Percentiles rank a stretch among this genome's conserved stretches.
Evolutionary conservation across 2,797 vertebrate species (phyloP).

Genomic region (Hippopotamyrus pictus): DNA sequence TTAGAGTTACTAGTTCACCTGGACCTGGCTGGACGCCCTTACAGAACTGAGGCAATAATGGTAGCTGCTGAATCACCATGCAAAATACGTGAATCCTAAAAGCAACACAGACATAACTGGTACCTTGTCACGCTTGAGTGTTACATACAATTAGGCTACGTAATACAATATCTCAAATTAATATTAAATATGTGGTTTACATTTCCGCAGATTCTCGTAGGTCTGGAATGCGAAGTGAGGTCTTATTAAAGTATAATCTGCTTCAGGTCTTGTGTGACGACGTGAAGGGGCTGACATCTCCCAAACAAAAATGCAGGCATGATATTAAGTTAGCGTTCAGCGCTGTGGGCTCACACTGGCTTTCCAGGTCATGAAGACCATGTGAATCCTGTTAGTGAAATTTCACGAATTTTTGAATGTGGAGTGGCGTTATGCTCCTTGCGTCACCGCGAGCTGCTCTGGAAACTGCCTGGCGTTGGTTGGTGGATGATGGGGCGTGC

Average conservation of each 20-base stretch:
- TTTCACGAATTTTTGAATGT: conserved; percentile 53
- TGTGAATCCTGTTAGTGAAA: conserved; percentile 63
- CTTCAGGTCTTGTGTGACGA: background rate
- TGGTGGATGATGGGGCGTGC: background rate
- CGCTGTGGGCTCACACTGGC: background rate
- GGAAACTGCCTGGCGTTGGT: conserved; percentile 8
- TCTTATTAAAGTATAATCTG: background rate
- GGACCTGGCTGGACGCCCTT: background rate
- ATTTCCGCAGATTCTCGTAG: background rate
- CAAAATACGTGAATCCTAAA: background rate
- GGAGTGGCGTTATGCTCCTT: conserved; percentile 49
- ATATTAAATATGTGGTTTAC: background rate
- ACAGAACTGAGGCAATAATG: background rate
- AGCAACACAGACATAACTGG: background rate
- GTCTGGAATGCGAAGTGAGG: background rate
- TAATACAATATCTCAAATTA: background rate
- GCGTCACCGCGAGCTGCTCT: conserved; percentile 26
- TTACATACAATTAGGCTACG: background rate
- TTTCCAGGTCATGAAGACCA: conserved; percentile 42
- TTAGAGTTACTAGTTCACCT: background rate
- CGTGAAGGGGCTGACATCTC: background rate
- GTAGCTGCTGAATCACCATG: background rate
- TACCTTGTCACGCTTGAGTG: background rate
- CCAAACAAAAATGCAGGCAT: background rate
- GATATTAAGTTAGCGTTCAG: background rate